Percentiles rank a stretch among this genome's conserved stretches.
These are phyloP conservation scores for Blennius ocellaris DNA, from an alignment of 2,113 vertebrate genomes.

Conservation along the genomic window DNA sequence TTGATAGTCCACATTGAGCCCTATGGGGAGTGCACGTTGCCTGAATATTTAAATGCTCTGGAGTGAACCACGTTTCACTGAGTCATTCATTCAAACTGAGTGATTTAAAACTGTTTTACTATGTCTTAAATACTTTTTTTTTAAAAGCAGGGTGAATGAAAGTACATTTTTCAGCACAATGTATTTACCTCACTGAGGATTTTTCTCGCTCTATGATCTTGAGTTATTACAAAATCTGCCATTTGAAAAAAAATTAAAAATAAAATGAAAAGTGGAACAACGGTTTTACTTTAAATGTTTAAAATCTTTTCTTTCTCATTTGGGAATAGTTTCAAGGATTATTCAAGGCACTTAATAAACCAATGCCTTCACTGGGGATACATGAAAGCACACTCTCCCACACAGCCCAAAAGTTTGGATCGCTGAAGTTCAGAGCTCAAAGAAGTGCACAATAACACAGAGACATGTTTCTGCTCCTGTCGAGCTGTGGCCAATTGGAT, in stretches of 20 bases:
- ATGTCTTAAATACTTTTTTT: constrained; percentile 10
- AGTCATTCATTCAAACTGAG: constrained; percentile 46
- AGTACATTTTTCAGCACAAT: neutral
- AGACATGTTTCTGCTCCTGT: constrained; percentile 64
- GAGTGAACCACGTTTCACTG: constrained; percentile 37
- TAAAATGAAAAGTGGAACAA: neutral
- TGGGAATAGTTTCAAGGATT: constrained; percentile 65
- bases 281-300: constrained; percentile 17
- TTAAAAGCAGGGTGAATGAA: constrained; percentile 38
- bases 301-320: constrained; percentile 20
- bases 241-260: constrained; percentile 19
- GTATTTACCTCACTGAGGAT: constrained; percentile 23
- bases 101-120: constrained; percentile 7
- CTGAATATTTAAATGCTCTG: constrained; percentile 66
- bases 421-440: constrained; percentile 69
- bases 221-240: constrained; percentile 22
- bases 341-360: constrained; percentile 64
- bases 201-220: constrained; percentile 18
- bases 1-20: constrained; percentile 71
- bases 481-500: constrained; percentile 73
- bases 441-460: constrained; percentile 64
- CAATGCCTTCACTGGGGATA: constrained; percentile 47
- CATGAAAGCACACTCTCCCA: constrained; percentile 68
- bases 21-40: constrained; percentile 49
- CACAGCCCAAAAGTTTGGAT: constrained; percentile 45